These are phyloP conservation scores for Cataglyphis cursor DNA, from an alignment of 2,888 invertebrate genomes.

Conservation along the genomic window DNA sequence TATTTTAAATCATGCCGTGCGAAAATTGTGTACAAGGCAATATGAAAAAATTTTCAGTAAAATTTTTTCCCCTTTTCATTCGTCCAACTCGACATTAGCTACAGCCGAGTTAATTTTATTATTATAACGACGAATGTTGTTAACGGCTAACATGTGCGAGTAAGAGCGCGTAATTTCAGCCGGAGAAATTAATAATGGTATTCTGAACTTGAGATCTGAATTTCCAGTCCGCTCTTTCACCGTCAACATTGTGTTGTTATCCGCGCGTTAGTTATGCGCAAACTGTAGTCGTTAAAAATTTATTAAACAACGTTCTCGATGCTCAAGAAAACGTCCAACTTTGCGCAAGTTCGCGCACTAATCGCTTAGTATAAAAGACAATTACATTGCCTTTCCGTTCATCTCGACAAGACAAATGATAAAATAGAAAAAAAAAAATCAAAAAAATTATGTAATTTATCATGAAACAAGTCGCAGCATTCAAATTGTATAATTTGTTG, in stretches of 20 bases:
- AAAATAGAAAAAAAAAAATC: neutral
- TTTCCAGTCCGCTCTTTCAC: slow-evolving; percentile 10
- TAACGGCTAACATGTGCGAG: slow-evolving; percentile 15
- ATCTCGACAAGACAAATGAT: neutral
- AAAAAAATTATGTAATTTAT: neutral
- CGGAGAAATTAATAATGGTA: slow-evolving; percentile 40
- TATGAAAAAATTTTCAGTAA: neutral
- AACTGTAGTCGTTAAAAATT: slow-evolving; percentile 43
- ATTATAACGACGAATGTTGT: slow-evolving; percentile 36
- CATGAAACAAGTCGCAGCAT: neutral
- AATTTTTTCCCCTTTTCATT: slow-evolving; percentile 22
- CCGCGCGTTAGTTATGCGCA: slow-evolving; percentile 19
- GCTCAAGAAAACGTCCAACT: slow-evolving; percentile 6
- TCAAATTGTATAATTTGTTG: neutral
- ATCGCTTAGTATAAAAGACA: slow-evolving; percentile 19
- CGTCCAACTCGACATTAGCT: slow-evolving; percentile 30
- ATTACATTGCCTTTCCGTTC: slow-evolving; percentile 13
- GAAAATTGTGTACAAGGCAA: neutral
- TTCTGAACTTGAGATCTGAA: slow-evolving; percentile 35
- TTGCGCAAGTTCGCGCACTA: neutral
- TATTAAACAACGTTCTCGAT: slow-evolving; percentile 29
- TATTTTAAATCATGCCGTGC: slow-evolving; percentile 9
- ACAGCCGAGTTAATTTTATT: slow-evolving; percentile 44
- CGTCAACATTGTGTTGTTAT: slow-evolving; percentile 6
- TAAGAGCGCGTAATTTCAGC: slow-evolving; percentile 35